A percentile compares a stretch with the other conserved stretches of the same genome.
These are phyloP conservation scores for Chromobotia macracanthus DNA, from an alignment of 2,797 vertebrate genomes.

Conservation along the genomic window DNA sequence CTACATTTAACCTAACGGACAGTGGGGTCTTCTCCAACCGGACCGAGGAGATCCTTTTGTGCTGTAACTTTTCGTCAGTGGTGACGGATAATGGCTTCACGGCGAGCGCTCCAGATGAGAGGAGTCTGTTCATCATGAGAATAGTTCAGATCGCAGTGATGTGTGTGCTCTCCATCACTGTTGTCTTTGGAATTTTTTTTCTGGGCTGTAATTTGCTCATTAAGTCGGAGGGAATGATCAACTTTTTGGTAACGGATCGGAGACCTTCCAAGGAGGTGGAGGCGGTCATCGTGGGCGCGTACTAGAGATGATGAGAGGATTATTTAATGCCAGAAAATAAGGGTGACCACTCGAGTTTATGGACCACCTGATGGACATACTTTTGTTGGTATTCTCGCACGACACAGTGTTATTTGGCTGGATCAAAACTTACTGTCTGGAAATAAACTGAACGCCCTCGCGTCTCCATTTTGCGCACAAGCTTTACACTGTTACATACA, in stretches of 20 bases:
- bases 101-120: slow-evolving; percentile 84
- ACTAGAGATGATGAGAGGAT: slow-evolving; percentile 71
- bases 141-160: slow-evolving; percentile 98
- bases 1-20: slow-evolving; percentile 84
- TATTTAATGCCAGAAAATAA: background rate
- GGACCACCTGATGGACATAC: slow-evolving; percentile 21
- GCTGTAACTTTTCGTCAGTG: slow-evolving; percentile 92
- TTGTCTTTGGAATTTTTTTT: slow-evolving; percentile 97
- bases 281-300: slow-evolving; percentile 90
- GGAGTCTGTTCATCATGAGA: slow-evolving; percentile 91
- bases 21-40: slow-evolving; percentile 80
- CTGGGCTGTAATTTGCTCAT: slow-evolving; percentile 97
- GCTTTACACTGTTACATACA: background rate
- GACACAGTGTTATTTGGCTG: slow-evolving; percentile 10
- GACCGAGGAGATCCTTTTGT: slow-evolving; percentile 83
- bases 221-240: slow-evolving; percentile 99
- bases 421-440: background rate
- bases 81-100: slow-evolving; percentile 88
- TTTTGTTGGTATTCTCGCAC: too few species aligned
- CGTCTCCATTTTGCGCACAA: slow-evolving; percentile 9
- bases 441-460: slow-evolving; percentile 17
- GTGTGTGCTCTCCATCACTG: slow-evolving; percentile 97
- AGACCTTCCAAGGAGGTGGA: slow-evolving; percentile 95
- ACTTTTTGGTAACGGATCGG: slow-evolving; percentile 95
- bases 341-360: background rate